A percentile compares a stretch with the other conserved stretches of the same genome.
Conservation (phyloP, 2,113 vertebrate genomes). For the Cheilinus undulatus region DNA sequence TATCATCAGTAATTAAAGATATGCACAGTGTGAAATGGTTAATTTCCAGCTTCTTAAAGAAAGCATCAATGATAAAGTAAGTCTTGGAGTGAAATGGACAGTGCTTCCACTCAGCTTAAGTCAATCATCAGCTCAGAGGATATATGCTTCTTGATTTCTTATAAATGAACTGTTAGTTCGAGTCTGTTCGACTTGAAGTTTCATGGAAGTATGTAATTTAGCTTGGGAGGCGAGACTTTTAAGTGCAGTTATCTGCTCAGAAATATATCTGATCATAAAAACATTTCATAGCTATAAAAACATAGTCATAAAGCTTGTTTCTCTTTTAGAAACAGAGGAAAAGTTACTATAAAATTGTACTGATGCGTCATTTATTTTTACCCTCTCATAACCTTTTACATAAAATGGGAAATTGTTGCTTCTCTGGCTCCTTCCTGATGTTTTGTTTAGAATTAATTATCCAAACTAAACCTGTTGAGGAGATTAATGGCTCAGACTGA, state of each 20-base stretch:
- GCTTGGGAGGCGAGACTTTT: too few species aligned
- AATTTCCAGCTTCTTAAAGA: constrained; percentile 2
- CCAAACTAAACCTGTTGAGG: too few species aligned
- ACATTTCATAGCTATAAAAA: not conserved
- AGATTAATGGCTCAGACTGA: too few species aligned
- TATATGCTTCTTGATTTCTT: not conserved
- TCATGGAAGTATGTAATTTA: not conserved
- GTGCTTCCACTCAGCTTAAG: not conserved
- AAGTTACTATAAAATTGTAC: not conserved
- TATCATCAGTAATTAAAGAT: constrained; percentile 1
- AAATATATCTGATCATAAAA: not conserved
- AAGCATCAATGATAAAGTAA: not conserved
- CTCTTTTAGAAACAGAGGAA: not conserved
- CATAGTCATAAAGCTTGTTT: not conserved
- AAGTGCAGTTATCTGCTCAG: too few species aligned
- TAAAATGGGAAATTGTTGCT: not conserved
- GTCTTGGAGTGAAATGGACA: not conserved
- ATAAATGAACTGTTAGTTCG: not conserved
- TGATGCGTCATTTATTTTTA: not conserved
- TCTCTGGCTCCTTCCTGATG: not conserved
- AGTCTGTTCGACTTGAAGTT: not conserved
- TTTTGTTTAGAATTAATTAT: constrained; percentile 9
- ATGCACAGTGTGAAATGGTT: constrained; percentile 14
- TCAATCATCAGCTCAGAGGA: not conserved
- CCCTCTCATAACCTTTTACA: not conserved